Percentiles rank a stretch among this genome's conserved stretches.
Conservation (phyloP, 2,113 vertebrate species). For the Pontoporia blainvillei region DNA sequence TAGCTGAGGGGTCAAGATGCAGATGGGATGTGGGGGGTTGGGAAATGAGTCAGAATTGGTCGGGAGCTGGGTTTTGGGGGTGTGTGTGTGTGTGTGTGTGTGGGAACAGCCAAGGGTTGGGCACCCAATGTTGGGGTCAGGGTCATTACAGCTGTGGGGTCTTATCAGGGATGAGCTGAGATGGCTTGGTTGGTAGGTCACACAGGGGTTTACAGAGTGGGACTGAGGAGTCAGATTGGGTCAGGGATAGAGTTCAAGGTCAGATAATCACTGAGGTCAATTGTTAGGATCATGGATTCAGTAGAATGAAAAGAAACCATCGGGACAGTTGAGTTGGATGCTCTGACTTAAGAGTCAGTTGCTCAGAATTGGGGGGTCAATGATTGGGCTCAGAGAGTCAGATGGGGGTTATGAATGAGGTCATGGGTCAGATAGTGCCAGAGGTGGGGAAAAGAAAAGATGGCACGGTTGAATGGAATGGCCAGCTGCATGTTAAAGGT, state of each 20-base stretch:
- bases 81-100: neutral
- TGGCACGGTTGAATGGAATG: neutral
- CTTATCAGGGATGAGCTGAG: neutral
- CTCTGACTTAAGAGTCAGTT: neutral
- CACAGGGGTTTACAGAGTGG: neutral
- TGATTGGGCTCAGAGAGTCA: neutral
- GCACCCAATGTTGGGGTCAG: neutral
- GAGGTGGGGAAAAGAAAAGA: neutral
- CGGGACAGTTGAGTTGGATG: neutral
- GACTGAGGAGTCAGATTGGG: neutral
- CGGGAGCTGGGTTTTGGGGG: neutral
- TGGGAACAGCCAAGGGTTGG: too few relatives aligned
- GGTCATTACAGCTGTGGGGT: neutral
- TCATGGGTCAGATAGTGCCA: neutral
- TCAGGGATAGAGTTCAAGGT: neutral
- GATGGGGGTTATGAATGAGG: neutral
- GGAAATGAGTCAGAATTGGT: neutral
- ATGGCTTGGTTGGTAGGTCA: neutral
- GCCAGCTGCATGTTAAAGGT: neutral
- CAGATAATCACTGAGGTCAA: neutral
- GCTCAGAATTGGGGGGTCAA: neutral
- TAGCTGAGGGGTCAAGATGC: slow-evolving; percentile 82
- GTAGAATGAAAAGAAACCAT: neutral
- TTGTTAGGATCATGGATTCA: neutral
- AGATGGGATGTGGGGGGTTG: too few relatives aligned